These are phyloP conservation scores for Heteronetta atricapilla DNA, from an alignment of 2,113 vertebrate species.

Conservation along the genomic window DNA sequence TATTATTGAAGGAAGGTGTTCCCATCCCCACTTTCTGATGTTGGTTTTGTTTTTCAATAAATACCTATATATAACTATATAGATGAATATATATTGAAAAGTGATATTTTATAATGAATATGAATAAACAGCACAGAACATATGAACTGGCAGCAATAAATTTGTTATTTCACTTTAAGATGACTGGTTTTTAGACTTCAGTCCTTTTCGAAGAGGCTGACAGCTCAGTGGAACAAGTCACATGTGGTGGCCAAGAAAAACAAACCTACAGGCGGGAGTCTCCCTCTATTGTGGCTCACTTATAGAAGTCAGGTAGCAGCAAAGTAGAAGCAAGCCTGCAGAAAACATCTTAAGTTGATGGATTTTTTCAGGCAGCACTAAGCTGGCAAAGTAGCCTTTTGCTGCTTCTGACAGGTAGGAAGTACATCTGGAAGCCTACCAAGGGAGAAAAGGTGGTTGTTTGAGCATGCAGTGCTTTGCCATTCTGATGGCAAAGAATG, in stretches of 20 bases:
- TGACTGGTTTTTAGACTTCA: not conserved
- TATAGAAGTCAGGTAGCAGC: not conserved
- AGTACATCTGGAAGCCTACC: not conserved
- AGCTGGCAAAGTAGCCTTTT: not conserved
- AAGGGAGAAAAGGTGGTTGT: not conserved
- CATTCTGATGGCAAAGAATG: not conserved
- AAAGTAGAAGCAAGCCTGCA: not conserved
- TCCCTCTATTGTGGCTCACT: not conserved
- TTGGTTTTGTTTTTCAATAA: not conserved
- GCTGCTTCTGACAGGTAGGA: not conserved
- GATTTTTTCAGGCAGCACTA: not conserved
- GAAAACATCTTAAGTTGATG: not conserved
- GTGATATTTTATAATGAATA: too few species aligned
- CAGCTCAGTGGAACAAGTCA: not conserved
- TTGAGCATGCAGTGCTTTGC: not conserved
- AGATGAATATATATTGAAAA: not conserved
- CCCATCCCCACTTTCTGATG: not conserved
- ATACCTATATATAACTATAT: not conserved
- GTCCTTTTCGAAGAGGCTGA: not conserved
- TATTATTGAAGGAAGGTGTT: not conserved
- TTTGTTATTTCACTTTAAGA: not conserved
- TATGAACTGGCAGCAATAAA: not conserved
- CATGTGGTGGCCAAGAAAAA: not conserved
- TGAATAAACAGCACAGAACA: not conserved
- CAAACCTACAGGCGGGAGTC: not conserved